These are phyloP conservation scores for Agrypnus murinus DNA, from an alignment of 2,888 invertebrate genomes.

Conservation along the genomic window DNA sequence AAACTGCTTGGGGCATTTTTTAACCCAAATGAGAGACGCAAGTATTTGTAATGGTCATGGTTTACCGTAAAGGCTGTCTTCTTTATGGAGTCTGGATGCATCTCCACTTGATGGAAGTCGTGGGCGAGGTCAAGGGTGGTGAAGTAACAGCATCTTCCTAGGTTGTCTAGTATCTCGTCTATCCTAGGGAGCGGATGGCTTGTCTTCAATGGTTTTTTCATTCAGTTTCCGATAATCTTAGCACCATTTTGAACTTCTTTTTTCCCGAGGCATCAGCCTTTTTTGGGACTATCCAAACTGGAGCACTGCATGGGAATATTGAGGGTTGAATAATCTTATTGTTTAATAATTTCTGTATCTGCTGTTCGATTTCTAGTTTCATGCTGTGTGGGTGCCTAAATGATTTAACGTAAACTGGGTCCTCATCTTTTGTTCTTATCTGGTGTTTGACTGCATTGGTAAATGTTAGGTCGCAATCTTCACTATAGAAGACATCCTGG, in stretches of 20 bases:
- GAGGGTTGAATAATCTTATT: no score
- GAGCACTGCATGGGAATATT: constrained; percentile 65
- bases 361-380: constrained; percentile 60
- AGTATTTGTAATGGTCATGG: constrained; percentile 57
- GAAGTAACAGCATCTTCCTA: constrained; percentile 59
- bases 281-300: no score
- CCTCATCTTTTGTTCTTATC: constrained; percentile 53
- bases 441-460: constrained; percentile 57
- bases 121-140: constrained; percentile 57
- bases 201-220: constrained; percentile 60
- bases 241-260: constrained; percentile 62
- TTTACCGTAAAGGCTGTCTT: constrained; percentile 58
- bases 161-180: constrained; percentile 60
- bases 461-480: constrained; percentile 44
- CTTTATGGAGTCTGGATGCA: no score
- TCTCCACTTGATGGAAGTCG: constrained; percentile 59
- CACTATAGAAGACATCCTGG: constrained; percentile 26
- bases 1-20: constrained; percentile 59
- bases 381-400: constrained; percentile 58
- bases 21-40: constrained; percentile 58
- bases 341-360: no score
- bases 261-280: no score
- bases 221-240: constrained; percentile 62
- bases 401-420: constrained; percentile 58
- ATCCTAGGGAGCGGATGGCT: constrained; percentile 61